Base-by-base conservation (phyloP, 2,888 invertebrate species). In the Dione juno region DNA sequence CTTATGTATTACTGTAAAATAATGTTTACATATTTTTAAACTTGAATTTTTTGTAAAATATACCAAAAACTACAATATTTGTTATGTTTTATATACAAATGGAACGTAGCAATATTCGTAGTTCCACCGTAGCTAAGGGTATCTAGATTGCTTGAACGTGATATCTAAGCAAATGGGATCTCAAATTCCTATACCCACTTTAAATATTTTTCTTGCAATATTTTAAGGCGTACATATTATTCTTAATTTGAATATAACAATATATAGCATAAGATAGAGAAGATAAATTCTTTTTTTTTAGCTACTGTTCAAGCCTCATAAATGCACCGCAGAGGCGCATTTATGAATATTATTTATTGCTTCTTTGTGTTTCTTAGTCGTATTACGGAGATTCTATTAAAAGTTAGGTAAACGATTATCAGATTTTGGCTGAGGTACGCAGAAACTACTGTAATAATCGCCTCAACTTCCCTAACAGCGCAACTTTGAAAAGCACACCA, bases 401-500 rank as follows among this genome's bases (percentile, higher is more conserved):
- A 87, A 88, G 78, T 87, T 86, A 74, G 71, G 67, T 75, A 81
- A 85, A 81, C 79, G 80, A 81, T 78, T 83, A 83, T 83, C 77
- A 79, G 74, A 79, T 77, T 74, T 69, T 70, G 76, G 77, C 77
- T 78, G 76, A 71, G 69, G 64, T 65, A 71, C 72, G 72, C 70
- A 74, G 75, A 69, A 79, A 76, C 77, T 74, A 77, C 71, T 74
- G 73, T 73, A 78, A 77, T 77, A 77, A 77, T 74, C 70, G 74
- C 75, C 66, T 70, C 70, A 75, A 76, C 70, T 78, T 73, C 57
- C 57, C 65, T 76, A 77, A 78, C 76, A 61, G 76, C 61, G 59
- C 57, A 73, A 79, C 73, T 78, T 79, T 16, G 59, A 66, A 73
- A 76, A 75, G 69, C 71, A 69, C 63, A 72, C 73, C 73, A 75